Base-by-base conservation (phyloP, 1,140 invertebrate genomes). In the Whitmania pigra region DNA sequence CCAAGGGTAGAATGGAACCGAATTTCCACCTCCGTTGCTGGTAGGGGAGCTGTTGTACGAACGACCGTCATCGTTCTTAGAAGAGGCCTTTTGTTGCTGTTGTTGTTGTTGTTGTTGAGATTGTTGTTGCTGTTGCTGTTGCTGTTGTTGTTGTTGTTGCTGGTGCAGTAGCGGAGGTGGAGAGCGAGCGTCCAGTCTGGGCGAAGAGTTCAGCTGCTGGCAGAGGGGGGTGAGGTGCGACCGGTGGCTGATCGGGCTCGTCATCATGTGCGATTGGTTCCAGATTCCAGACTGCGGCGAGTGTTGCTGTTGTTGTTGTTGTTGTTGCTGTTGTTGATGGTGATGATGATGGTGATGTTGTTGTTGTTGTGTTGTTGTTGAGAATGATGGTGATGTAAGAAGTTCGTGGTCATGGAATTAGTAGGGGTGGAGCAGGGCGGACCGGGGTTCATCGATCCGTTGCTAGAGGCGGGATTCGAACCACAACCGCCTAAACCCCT, bases 341-440 rank as follows among this genome's bases (percentile, higher is more conserved):
- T 63, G 57, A 13, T 63, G 57, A 63, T 63, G 57, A 0, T 63
- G 57, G 57, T 2, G 57, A 63, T n/a, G n/a, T n/a, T n/a, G n/a
- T n/a, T n/a, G n/a, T n/a, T 63, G 57, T 3, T 31, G 57, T 25
- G 29, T 2, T 63, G 57, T 0, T 63, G 57, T 11, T 63, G 57
- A 0, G 7, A 18, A 18, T 2, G 57, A 63, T 25, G 57, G 11
- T 63, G 57, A 63, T 63, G 57, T 6, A 63, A 11, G 57, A 63
- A 25, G 15, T 13, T 63, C 1, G 57, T 9, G 9, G 43, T 49
- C 43, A 49, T 49, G 3, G 43, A 49, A 49, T 49, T 49, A 17
- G 43, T 5, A 4, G 43, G 43, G 9, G 43, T 49, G 43, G 43
- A 49, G 43, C 43, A 49, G 43, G 43, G 43, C 2, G 43, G 5